phyloP scores from a whole-genome alignment of 2,113 vertebrate species.

The Capreolus pygargus region DNA sequence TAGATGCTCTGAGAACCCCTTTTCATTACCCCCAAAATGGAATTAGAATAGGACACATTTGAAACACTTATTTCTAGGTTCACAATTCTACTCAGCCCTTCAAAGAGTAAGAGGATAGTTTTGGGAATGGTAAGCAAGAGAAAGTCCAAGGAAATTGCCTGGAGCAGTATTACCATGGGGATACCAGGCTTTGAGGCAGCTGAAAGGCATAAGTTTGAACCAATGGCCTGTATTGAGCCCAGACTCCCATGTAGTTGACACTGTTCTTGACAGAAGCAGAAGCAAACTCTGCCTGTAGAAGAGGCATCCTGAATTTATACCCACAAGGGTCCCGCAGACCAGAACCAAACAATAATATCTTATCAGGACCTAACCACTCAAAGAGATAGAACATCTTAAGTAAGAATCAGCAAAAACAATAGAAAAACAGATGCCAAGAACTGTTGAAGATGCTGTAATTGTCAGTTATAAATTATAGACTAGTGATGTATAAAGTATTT shows the following conservation, averaged over 20 bases:
- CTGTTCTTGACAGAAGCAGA: not conserved
- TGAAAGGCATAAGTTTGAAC: not conserved
- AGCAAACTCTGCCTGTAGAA: not conserved
- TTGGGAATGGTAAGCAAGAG: not conserved
- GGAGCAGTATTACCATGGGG: fast-evolving
- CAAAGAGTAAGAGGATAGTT: not conserved
- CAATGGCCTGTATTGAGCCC: not conserved
- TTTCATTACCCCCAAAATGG: fast-evolving
- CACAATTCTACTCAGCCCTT: not conserved
- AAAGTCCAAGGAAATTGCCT: not conserved
- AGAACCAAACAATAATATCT: not conserved
- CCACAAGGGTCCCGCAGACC: not conserved
- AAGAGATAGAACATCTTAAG: not conserved
- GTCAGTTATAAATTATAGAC: not conserved
- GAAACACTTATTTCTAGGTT: not conserved
- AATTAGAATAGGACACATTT: not conserved
- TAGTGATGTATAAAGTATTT: not conserved
- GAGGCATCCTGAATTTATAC: not conserved
- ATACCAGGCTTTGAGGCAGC: not conserved
- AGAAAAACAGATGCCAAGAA: not conserved
- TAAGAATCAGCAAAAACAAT: not conserved
- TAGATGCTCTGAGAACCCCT: not conserved
- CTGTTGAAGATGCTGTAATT: not conserved
- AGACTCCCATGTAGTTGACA: not conserved
- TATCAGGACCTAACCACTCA: not conserved